These are phyloP conservation scores for Periophthalmus magnuspinnatus DNA, from an alignment of 2,797 vertebrate genomes.

Conservation along the genomic window DNA sequence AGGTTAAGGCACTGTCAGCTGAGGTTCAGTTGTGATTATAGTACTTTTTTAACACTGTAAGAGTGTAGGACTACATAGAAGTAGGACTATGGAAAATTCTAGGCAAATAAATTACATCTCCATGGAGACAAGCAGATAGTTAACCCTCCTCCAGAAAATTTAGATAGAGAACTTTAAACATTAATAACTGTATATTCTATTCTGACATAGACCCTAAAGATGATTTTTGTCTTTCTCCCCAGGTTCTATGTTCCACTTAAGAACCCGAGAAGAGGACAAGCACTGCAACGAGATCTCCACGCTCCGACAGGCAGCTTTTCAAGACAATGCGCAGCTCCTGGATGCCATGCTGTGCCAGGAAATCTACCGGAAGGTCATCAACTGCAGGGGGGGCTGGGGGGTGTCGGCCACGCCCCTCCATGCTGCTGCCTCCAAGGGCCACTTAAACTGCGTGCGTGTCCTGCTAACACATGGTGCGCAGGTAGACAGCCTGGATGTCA, in stretches of 20 bases:
- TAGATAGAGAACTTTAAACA: no score
- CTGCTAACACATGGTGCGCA: conserved; percentile 86
- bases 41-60: no score
- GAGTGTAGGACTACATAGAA: no score
- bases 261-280: conserved; percentile 75
- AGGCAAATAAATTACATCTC: no score
- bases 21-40: no score
- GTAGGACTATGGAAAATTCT: no score
- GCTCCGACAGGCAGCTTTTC: conserved; percentile 79
- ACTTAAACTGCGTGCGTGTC: conserved; percentile 81
- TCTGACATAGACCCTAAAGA: no score
- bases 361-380: conserved; percentile 84
- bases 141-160: no score
- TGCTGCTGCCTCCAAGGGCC: conserved; percentile 82
- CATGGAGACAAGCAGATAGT: no score
- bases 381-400: conserved; percentile 89
- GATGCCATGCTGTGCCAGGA: conserved; percentile 83
- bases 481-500: conserved; percentile 88
- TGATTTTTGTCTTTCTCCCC: not conserved
- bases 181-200: no score
- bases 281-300: conserved; percentile 72
- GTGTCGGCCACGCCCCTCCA: conserved; percentile 86
- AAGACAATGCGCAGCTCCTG: conserved; percentile 80
- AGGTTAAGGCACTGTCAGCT: no score
- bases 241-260: conserved; percentile 81